Evolutionary conservation across 2,797 vertebrate genomes (phyloP).

Genomic region (Pangasius larnaudii): DNA sequence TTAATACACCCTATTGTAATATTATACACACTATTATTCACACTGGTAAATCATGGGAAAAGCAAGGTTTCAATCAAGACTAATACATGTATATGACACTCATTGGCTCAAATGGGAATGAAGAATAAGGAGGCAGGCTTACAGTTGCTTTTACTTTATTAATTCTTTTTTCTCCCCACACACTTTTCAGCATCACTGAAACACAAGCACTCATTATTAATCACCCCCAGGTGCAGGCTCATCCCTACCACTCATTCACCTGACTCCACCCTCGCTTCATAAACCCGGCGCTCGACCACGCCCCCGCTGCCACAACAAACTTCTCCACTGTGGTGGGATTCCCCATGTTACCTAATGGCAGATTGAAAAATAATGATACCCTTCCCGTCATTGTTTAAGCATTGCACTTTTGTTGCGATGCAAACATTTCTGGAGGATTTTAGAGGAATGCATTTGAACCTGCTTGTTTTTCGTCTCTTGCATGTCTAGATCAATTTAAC

Average conservation of each 20-base stretch:
- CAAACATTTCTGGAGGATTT: neutral
- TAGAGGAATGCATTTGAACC: conserved; percentile 6
- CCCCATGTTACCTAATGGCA: neutral
- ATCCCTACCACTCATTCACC: neutral
- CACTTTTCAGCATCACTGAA: neutral
- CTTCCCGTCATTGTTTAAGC: neutral
- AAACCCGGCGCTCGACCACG: neutral
- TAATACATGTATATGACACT: neutral
- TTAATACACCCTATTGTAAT: neutral
- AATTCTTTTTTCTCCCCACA: neutral
- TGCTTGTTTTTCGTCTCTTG: conserved; percentile 13
- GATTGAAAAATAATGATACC: neutral
- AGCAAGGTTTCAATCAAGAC: neutral
- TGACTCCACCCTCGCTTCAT: neutral
- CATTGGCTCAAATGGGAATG: neutral
- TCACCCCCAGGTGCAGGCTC: neutral
- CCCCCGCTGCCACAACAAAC: neutral
- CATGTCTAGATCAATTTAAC: conserved; percentile 23
- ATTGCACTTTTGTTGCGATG: neutral
- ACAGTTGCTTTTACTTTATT: neutral
- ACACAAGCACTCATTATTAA: neutral
- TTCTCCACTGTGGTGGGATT: neutral
- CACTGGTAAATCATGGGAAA: neutral
- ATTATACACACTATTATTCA: neutral
- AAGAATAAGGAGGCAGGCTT: neutral